Evolutionary conservation across 2,888 invertebrate genomes (phyloP).

Genomic region (Trachelus stipa): DNA sequence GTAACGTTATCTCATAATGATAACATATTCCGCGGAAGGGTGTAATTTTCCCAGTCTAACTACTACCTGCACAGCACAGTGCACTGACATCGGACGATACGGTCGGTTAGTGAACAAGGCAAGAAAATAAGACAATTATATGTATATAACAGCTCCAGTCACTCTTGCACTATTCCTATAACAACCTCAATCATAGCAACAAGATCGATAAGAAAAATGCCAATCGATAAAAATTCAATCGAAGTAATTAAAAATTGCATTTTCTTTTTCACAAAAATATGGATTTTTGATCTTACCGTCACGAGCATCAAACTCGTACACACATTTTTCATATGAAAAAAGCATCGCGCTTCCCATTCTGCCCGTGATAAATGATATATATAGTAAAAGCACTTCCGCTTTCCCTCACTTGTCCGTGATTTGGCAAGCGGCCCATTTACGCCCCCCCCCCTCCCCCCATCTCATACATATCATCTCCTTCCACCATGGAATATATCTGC

Average conservation of each 20-base stretch:
- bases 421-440: background rate
- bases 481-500: background rate
- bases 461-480: background rate
- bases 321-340: background rate
- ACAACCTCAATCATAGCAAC: background rate
- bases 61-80: background rate
- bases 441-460: no score
- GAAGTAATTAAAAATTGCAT: background rate
- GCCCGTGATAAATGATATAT: background rate
- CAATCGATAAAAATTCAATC: no score
- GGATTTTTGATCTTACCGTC: no score
- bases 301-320: no score
- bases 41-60: background rate
- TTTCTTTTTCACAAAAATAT: no score
- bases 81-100: background rate
- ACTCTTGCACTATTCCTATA: no score
- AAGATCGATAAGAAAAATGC: background rate
- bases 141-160: no score
- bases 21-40: background rate
- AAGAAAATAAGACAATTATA: background rate
- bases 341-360: background rate
- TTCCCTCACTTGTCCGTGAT: slow-evolving; percentile 12
- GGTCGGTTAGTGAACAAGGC: no score
- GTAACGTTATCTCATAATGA: background rate
- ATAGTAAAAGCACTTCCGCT: background rate